phyloP scores from a whole-genome alignment of 2,113 vertebrate species.

The Cromileptes altivelis region DNA sequence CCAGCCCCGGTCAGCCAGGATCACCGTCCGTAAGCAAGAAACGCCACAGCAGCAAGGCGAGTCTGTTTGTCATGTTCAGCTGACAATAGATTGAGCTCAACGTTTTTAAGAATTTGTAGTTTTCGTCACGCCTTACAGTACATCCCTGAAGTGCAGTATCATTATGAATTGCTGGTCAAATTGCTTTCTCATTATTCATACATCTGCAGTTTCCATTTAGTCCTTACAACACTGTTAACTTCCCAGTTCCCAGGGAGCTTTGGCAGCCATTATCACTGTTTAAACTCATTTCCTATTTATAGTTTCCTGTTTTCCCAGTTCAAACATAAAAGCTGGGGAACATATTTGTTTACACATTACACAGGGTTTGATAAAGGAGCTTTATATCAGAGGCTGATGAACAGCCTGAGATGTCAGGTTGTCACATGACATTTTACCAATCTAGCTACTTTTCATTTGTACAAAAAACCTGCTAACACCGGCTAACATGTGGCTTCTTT shows the following conservation, averaged over 20 bases:
- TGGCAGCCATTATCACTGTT: not conserved
- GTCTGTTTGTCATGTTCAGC: conserved; percentile 27
- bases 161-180: not conserved
- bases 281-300: not conserved
- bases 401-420: too few species aligned
- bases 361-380: not conserved
- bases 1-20: conserved; percentile 95
- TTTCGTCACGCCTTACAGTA: not conserved
- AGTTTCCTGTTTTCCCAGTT: not conserved
- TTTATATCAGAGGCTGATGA: too few species aligned
- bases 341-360: not conserved
- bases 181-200: not conserved
- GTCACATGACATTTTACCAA: too few species aligned
- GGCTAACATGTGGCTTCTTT: too few species aligned
- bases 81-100: not conserved
- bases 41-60: conserved; percentile 94
- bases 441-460: too few species aligned
- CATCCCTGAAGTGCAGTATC: not conserved
- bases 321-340: not conserved
- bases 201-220: not conserved
- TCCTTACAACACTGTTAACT: not conserved
- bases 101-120: not conserved
- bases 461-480: too few species aligned
- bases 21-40: conserved; percentile 97
- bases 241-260: not conserved